phyloP scores from a whole-genome alignment of 1,140 invertebrate genomes.

The Brachionus angularis region DNA sequence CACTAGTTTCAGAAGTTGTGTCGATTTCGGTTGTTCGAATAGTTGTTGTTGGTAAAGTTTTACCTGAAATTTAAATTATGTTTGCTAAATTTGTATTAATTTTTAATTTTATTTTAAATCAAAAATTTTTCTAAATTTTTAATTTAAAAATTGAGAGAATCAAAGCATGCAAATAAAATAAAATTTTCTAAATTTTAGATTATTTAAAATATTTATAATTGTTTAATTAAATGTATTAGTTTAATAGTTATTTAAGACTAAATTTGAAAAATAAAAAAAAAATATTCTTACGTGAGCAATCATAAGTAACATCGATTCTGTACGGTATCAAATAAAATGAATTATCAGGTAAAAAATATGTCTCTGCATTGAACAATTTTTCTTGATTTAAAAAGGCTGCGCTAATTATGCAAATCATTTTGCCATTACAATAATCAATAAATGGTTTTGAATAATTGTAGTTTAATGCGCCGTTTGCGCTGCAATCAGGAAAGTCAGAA shows the following conservation, averaged over 20 bases:
- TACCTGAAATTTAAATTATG: conserved; percentile 19
- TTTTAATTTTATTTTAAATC: conserved; percentile 7
- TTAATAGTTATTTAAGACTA: background rate
- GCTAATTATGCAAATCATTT: conserved; percentile 17
- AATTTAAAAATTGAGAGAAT: background rate
- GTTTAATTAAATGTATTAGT: no score
- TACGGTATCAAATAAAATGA: conserved; percentile 27
- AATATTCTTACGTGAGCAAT: conserved; percentile 34
- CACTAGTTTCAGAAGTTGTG: background rate
- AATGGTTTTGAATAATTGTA: conserved; percentile 43
- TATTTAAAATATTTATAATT: background rate
- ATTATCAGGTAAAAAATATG: conserved; percentile 31
- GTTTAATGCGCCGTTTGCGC: background rate
- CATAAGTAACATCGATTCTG: conserved; percentile 12
- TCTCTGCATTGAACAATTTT: conserved; percentile 41
- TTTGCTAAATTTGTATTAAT: conserved; percentile 6
- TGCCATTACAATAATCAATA: conserved; percentile 39
- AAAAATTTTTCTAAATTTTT: background rate
- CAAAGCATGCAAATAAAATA: background rate
- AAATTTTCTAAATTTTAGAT: background rate
- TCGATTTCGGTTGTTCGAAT: background rate
- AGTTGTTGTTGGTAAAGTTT: conserved; percentile 4
- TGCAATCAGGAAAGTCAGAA: background rate
- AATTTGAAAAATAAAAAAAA: background rate
- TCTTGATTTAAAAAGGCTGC: conserved; percentile 30